A percentile compares a stretch with the other conserved stretches of the same genome.
Evolutionary conservation across 1,140 invertebrate genomes (phyloP).

Genomic region (Bilobella aurantiaca): DNA sequence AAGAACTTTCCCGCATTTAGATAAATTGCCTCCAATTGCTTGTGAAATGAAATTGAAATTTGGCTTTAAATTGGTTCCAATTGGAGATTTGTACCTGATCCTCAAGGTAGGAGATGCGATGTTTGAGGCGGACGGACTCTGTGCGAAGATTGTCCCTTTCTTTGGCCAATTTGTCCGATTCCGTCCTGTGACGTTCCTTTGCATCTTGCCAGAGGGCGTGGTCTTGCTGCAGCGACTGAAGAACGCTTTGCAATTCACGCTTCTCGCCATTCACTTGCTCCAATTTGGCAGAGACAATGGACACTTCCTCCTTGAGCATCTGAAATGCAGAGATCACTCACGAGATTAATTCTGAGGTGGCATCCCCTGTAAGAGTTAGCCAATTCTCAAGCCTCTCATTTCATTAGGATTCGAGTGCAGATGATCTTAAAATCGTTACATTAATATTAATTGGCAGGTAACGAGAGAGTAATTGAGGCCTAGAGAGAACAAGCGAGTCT

Average conservation of each 20-base stretch:
- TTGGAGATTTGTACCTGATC: too few relatives aligned
- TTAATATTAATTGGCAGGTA: too few relatives aligned
- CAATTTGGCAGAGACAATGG: constrained; percentile 31
- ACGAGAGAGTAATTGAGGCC: too few relatives aligned
- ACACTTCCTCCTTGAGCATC: constrained; percentile 34
- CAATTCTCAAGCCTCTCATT: too few relatives aligned
- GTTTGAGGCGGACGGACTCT: constrained; percentile 71
- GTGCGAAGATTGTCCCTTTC: constrained; percentile 49
- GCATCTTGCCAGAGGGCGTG: constrained; percentile 43
- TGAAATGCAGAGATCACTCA: too few relatives aligned
- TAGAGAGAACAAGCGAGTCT: too few relatives aligned
- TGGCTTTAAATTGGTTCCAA: too few relatives aligned
- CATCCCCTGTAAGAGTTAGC: too few relatives aligned
- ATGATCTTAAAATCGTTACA: too few relatives aligned
- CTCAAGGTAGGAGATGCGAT: constrained; percentile 76
- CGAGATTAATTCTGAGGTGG: too few relatives aligned
- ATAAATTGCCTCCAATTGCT: not conserved
- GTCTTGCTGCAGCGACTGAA: constrained; percentile 32
- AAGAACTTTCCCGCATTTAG: not conserved
- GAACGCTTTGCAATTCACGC: constrained; percentile 28
- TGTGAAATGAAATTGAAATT: too few relatives aligned
- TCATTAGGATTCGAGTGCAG: too few relatives aligned
- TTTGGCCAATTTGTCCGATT: constrained; percentile 31
- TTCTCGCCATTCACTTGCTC: constrained; percentile 43
- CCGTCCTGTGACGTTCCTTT: constrained; percentile 21